Percentiles rank a stretch among this genome's conserved stretches.
Conservation (phyloP, 1,140 invertebrate species). For the Anoplolepis gracilipes region DNA sequence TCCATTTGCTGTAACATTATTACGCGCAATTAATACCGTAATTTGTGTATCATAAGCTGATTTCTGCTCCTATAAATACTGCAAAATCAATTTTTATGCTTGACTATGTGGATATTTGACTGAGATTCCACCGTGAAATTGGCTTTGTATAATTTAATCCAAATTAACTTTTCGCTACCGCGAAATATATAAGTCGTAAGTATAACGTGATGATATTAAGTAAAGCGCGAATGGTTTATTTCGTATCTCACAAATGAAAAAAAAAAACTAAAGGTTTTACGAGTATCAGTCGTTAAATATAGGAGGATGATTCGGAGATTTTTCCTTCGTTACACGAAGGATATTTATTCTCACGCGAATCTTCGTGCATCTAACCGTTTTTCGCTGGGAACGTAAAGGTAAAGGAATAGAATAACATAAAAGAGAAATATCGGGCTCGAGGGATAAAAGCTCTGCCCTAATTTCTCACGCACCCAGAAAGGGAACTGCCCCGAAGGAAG, state of each 20-base stretch:
- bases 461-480: constrained; percentile 42
- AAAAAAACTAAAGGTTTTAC: neutral
- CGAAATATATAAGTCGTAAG: neutral
- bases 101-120: neutral
- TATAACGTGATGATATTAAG: constrained; percentile 9
- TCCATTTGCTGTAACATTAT: constrained; percentile 31
- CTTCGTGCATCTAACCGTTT: neutral
- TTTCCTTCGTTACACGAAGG: neutral
- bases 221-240: neutral
- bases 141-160: neutral
- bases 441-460: constrained; percentile 37
- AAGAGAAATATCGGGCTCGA: constrained; percentile 41
- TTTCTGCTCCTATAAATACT: neutral
- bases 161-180: constrained; percentile 15
- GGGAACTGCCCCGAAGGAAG: constrained; percentile 1
- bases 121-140: constrained; percentile 24
- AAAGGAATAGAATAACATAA: constrained; percentile 31
- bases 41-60: constrained; percentile 42
- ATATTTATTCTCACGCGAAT: constrained; percentile 10
- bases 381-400: neutral
- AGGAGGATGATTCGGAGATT: constrained; percentile 21
- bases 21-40: constrained; percentile 53
- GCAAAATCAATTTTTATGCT: neutral
- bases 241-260: constrained; percentile 7
- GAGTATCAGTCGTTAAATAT: constrained; percentile 7